phyloP scores from a whole-genome alignment of 1,140 invertebrate species.

The Cepaea nemoralis region DNA sequence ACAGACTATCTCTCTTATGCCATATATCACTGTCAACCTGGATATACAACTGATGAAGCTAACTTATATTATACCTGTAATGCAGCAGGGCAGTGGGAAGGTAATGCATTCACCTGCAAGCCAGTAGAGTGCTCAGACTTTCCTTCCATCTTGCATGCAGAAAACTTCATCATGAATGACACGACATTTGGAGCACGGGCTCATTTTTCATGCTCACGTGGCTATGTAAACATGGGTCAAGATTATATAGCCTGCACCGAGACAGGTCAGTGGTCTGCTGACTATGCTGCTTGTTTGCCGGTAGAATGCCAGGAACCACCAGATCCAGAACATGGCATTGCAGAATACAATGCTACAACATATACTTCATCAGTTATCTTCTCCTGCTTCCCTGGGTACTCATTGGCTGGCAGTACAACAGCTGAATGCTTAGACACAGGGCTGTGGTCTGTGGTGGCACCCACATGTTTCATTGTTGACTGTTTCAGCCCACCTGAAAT shows the following conservation, averaged over 20 bases:
- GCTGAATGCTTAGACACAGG: slow-evolving; percentile 21
- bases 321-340: not conserved
- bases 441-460: not conserved
- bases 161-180: slow-evolving; percentile 19
- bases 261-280: slow-evolving; percentile 24
- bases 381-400: slow-evolving; percentile 2
- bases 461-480: slow-evolving; percentile 1
- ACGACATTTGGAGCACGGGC: slow-evolving; percentile 29
- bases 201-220: slow-evolving; percentile 76
- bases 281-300: slow-evolving; percentile 21
- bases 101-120: slow-evolving; percentile 35
- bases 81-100: slow-evolving; percentile 22
- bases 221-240: slow-evolving; percentile 52
- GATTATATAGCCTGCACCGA: slow-evolving; percentile 32
- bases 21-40: slow-evolving; percentile 12
- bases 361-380: not conserved
- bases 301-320: slow-evolving; percentile 36
- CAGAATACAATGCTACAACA: slow-evolving; percentile 10
- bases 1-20: slow-evolving; percentile 8
- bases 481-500: not conserved
- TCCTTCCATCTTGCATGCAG: not conserved
- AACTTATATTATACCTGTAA: not conserved
- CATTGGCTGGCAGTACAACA: not conserved
- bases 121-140: not conserved
- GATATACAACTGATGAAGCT: not conserved